Evolutionary conservation across 2,113 vertebrate genomes (phyloP).

Genomic region (Calidris pugnax): DNA sequence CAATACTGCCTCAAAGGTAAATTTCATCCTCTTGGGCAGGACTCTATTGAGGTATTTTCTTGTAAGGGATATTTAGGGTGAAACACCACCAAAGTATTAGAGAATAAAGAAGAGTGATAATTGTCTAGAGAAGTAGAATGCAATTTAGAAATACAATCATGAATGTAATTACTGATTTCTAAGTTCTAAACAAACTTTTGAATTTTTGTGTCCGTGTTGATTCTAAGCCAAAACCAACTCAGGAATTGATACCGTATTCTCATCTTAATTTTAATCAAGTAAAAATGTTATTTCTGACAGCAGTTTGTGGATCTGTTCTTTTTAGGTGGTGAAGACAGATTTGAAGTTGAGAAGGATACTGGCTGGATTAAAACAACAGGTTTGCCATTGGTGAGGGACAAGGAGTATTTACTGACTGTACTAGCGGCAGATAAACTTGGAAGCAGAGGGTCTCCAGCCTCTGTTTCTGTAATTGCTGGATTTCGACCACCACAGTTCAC

Average conservation of each 20-base stretch:
- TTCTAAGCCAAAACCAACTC: neutral
- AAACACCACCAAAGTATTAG: neutral
- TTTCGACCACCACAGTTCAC: conserved; percentile 83
- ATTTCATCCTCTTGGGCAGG: neutral
- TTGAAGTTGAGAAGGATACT: conserved; percentile 84
- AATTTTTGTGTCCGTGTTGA: neutral
- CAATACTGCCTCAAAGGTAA: neutral
- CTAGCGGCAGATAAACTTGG: conserved; percentile 82
- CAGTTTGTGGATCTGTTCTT: neutral
- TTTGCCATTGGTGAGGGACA: conserved; percentile 80
- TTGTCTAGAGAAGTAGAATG: neutral
- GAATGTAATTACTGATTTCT: neutral
- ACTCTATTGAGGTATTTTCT: neutral
- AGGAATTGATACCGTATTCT: neutral
- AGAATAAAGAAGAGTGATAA: neutral
- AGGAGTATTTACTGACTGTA: conserved; percentile 84
- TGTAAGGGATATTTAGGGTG: neutral
- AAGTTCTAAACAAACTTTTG: neutral
- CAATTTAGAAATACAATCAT: neutral
- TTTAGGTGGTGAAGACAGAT: conserved; percentile 86
- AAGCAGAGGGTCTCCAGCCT: conserved; percentile 77
- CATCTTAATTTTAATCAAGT: neutral
- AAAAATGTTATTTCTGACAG: neutral
- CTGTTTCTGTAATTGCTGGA: conserved; percentile 82
- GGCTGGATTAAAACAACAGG: conserved; percentile 85